Evolutionary conservation across 2,113 vertebrate genomes (phyloP), one percentile per base, ranked within the genome.

Genomic region (Campylorhamphus procurvoides): DNA sequence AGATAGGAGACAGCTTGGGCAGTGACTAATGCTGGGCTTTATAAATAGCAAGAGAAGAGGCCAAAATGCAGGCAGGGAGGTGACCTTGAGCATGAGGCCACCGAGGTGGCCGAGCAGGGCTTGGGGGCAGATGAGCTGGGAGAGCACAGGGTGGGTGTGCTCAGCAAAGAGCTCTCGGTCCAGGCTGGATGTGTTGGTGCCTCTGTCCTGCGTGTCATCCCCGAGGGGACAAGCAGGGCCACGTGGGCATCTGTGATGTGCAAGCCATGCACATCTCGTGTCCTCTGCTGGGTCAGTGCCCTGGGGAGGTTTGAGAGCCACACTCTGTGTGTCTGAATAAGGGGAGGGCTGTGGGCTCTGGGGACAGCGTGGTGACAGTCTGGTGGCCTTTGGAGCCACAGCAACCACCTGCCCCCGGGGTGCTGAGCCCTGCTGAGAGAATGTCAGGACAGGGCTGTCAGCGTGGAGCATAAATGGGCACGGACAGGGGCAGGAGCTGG

Each of bases 81-180:
- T 82, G 94, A 95, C 91, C 91, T 63, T 2, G 0, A 44, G 66
- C 74, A 8, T 0, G 5, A 78, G 87, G 87, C 47, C 82, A 9
- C 0, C 1, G 73, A 49, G 82, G 67, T 73, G 74, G 25, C 23
- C 14, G 64, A 29, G 86, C 62, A 55, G 27, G 0, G 3, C 87
- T 56, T 12, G 8, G 46, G 83, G 87, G 60, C 66, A 71, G 62
- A 52, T 40, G 83, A 33, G 71, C 52, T 22, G 67, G 28, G 56
- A 46, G 46, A 58, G 75, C 52, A 14, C 0, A 4, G 9, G n/a
- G 40, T 40, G 24, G 67, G 35, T 0, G 2, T 0, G n/a, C 4
- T 31, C 56, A 37, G 82, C 59, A 44, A 15, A 12, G 3, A 16
- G 31, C 53, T 64, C 72, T 56, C 0, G 2, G n/a, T 53, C 49